Evolutionary conservation across 2,113 vertebrate species (phyloP), one percentile per base, ranked within the genome.

Genomic region (Meriones unguiculatus): DNA sequence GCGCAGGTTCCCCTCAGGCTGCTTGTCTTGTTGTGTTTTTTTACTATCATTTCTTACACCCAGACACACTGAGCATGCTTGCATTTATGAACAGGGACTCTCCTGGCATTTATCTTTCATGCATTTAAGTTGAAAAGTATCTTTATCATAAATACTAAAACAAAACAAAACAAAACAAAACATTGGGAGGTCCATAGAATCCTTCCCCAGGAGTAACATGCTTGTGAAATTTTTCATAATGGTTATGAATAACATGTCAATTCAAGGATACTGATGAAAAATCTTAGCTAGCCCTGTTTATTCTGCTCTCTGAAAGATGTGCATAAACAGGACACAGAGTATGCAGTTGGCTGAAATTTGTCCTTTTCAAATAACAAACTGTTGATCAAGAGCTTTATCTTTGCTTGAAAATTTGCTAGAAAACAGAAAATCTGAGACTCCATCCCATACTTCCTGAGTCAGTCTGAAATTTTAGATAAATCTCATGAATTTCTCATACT

Each of bases 391-490:
- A 85, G 35, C 11, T 25, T 77, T 35, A 57, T 12, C 4, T 22
- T 91, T 10, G 86, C 5, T 50, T 59, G 9, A 62, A 52, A 81
- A 12, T 72, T 87, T 87, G 14, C 87, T 65, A 84, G 35, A 80
- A 96, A 75, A 20, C 35, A 13, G 41, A 87, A 91, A 70, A 24
- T 25, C 7, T 67, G 32, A 17, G 46, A 11, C 2, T 6, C 25
- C 10, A 52, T 15, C 5, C 13, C 15, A 46, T 10, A 78, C 4
- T 52, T 84, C 13, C 2, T 85, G n/a, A 86, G 57, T 54, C n/a
- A 62, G n/a, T 95, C 72, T 90, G 50, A 80, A 25, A 64, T 64
- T 88, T 92, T n/a, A 75, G 54, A 57, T 78, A 70, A 38, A 92
- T 62, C 13, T 22, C 1, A 2, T 75, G 15, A 10, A 41, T 57